These are phyloP conservation scores for Dicaeum eximium DNA, from an alignment of 2,113 vertebrate genomes.

Conservation along the genomic window DNA sequence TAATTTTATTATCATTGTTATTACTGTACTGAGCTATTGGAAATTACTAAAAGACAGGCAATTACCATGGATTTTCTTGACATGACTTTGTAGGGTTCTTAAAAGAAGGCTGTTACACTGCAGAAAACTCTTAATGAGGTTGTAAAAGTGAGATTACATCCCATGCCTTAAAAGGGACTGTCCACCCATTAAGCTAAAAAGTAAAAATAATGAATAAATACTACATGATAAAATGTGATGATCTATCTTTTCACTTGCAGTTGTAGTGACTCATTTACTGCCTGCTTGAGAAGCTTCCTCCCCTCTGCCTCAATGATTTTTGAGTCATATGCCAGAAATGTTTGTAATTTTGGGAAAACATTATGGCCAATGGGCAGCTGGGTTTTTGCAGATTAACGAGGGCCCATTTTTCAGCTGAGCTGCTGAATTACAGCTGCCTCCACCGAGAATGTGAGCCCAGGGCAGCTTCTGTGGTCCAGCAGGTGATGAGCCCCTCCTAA, in stretches of 20 bases:
- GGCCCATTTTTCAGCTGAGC: neutral
- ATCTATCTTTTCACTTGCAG: neutral
- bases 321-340: neutral
- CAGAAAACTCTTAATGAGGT: constrained; percentile 1
- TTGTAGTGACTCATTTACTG: neutral
- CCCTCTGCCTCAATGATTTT: neutral
- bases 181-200: neutral
- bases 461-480: neutral
- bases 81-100: neutral
- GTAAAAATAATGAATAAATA: neutral
- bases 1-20: constrained; percentile 29
- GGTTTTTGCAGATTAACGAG: neutral
- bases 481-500: neutral
- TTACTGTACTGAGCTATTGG: neutral
- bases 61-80: constrained; percentile 28
- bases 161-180: neutral
- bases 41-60: constrained; percentile 33
- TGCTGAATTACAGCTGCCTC: neutral
- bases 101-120: constrained; percentile 1
- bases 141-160: constrained; percentile 20
- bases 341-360: neutral
- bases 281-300: neutral
- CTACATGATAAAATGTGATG: neutral
- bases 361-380: neutral
- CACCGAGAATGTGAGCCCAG: neutral